Evolutionary conservation across 2,888 invertebrate species (phyloP).

Genomic region (Xestia sexstrigata): DNA sequence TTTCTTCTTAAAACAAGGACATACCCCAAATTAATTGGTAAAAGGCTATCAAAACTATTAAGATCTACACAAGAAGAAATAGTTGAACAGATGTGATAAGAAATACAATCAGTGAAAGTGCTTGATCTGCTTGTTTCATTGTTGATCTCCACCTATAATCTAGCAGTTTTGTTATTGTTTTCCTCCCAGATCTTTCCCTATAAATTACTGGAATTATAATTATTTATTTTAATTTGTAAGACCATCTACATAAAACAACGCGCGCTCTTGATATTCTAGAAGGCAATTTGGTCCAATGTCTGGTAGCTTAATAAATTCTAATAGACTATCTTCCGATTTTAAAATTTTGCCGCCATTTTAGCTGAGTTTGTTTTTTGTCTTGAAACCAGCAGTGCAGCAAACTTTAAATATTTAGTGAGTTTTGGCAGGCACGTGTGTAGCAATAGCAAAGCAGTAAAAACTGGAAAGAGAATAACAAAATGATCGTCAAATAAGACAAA

Average conservation of each 20-base stretch:
- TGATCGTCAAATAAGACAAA: too few species aligned
- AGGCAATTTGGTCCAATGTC: too few species aligned
- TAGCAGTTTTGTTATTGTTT: not conserved
- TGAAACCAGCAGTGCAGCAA: not conserved
- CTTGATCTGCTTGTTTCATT: conserved; percentile 2
- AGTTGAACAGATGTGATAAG: conserved; percentile 35
- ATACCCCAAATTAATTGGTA: conserved; percentile 95
- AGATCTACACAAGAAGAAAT: conserved; percentile 79
- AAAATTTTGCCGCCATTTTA: too few species aligned
- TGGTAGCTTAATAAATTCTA: too few species aligned
- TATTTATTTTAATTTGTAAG: not conserved
- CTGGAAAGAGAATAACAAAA: not conserved
- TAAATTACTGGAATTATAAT: too few species aligned
- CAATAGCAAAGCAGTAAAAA: not conserved
- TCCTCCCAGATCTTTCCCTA: too few species aligned
- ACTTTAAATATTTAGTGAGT: not conserved
- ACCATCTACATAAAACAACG: too few species aligned
- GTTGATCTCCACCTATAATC: not conserved
- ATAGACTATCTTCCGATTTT: too few species aligned
- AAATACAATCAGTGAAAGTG: conserved; percentile 24
- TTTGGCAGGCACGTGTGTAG: not conserved
- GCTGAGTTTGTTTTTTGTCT: too few species aligned
- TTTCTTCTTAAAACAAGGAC: conserved; percentile 95
- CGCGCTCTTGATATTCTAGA: too few species aligned
- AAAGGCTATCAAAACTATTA: conserved; percentile 91